phyloP scores from a whole-genome alignment of 1,140 invertebrate genomes.

The Aphelenchoides avenae region DNA sequence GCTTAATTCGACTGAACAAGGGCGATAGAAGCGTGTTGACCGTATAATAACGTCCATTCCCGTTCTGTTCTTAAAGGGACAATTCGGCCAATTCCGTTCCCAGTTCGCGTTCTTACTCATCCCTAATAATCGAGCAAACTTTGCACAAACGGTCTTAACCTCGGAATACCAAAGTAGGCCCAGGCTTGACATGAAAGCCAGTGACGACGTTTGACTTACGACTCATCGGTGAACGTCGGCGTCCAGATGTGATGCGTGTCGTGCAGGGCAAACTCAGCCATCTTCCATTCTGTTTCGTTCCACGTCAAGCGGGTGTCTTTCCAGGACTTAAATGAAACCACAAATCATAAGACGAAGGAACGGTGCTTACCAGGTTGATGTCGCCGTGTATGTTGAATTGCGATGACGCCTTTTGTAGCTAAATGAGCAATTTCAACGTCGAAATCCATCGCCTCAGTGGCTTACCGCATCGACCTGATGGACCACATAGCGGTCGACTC shows the following conservation, averaged over 20 bases:
- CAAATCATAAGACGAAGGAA: neutral
- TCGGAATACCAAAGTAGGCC: too few species aligned
- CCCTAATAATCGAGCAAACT: too few species aligned
- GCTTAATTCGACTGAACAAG: too few species aligned
- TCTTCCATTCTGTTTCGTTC: constrained; percentile 45
- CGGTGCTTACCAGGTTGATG: constrained; percentile 37
- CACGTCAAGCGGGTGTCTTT: constrained; percentile 45
- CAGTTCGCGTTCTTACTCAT: too few species aligned
- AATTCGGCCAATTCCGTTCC: too few species aligned
- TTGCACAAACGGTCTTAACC: too few species aligned
- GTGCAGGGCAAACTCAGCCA: constrained; percentile 40
- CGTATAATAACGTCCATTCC: too few species aligned
- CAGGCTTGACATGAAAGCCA: neutral
- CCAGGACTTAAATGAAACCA: constrained; percentile 46
- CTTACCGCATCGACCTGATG: constrained; percentile 12
- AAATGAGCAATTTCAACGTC: constrained; percentile 10
- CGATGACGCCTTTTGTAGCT: constrained; percentile 39
- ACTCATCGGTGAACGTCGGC: constrained; percentile 46
- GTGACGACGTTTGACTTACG: constrained; percentile 23
- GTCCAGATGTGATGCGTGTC: constrained; percentile 50
- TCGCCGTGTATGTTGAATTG: constrained; percentile 55
- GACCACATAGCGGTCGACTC: constrained; percentile 41
- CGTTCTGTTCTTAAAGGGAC: too few species aligned
- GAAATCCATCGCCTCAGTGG: neutral
- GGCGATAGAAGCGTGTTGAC: too few species aligned